Evolutionary conservation across 2,888 invertebrate species (phyloP).

Genomic region (Nemurella pictetii): DNA sequence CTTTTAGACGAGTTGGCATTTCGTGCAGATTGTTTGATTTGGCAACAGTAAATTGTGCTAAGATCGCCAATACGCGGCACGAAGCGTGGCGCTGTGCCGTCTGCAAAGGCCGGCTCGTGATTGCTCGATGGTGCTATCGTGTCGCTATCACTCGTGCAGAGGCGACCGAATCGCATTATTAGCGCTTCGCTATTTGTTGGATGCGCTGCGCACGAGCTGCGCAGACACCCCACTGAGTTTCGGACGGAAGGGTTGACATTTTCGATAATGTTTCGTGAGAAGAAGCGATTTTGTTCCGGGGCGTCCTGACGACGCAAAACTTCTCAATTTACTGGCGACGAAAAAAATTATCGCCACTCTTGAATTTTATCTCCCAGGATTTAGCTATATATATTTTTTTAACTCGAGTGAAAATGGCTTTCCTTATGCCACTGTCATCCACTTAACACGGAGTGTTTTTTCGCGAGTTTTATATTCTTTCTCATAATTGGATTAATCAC

Average conservation of each 20-base stretch:
- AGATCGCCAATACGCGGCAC: not conserved
- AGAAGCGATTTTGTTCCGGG: not conserved
- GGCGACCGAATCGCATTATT: not conserved
- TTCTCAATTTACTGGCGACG: not conserved
- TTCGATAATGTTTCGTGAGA: not conserved
- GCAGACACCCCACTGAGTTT: too few species aligned
- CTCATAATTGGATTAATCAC: constrained; percentile 12
- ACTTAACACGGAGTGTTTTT: not conserved
- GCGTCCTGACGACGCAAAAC: not conserved
- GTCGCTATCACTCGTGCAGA: not conserved
- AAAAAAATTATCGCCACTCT: not conserved
- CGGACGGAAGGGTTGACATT: too few species aligned
- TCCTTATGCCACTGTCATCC: not conserved
- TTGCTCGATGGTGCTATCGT: not conserved
- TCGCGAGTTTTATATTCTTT: not conserved
- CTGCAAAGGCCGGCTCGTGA: not conserved
- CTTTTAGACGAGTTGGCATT: not conserved
- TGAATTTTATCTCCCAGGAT: not conserved
- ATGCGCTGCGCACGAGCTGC: not conserved
- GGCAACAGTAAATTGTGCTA: not conserved
- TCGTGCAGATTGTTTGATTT: constrained; percentile 25
- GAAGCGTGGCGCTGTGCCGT: not conserved
- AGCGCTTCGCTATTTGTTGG: not conserved
- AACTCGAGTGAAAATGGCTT: not conserved
- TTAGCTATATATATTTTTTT: not conserved